Evolutionary conservation across 2,113 vertebrate genomes (phyloP), one percentile per base, ranked within the genome.

Genomic region (Aegotheles bennettii): DNA sequence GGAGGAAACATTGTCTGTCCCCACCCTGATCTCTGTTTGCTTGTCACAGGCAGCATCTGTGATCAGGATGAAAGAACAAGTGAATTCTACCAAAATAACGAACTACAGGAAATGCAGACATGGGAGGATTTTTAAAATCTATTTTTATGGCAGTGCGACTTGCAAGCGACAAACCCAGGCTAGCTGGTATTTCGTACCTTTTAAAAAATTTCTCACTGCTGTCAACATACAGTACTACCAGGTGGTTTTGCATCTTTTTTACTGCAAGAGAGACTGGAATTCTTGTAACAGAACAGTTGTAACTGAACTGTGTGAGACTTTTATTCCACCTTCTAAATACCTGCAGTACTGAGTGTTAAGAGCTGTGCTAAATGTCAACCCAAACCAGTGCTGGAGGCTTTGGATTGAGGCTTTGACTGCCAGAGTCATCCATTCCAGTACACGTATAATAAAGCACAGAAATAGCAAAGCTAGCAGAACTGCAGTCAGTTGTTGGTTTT

Each of bases 101-200:
- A 40, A 36, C 43, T 51, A 16, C 17, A 78, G 15, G 78, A 91
- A 76, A 65, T 6, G 60, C 10, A 90, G 57, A n/a, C 19, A 20
- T 1, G 4, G 48, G 36, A 56, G 38, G 26, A 63, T 17, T 65
- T 86, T 56, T 20, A 60, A 63, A 31, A 43, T 24, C 33, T 65
- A 29, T 33, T 87, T 87, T 68, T 43, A 73, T 23, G 35, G 40
- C 40, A 82, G 24, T 10, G 26, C 0, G 0, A 36, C 10, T 63
- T 24, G 16, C 16, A 69, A 57, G 48, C 1, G 4, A 56, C 31
- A 84, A 42, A n/a, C 9, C 7, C 2, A 0, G 12, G 13, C n/a
- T 47, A 23, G 16, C 25, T 85, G 35, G 0, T 53, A 31, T 42
- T 86, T 75, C 60, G 11, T 15, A 35, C 51, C 71, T 70, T n/a